phyloP scores from a whole-genome alignment of 2,888 invertebrate species.

The Idaea dimidiata region DNA sequence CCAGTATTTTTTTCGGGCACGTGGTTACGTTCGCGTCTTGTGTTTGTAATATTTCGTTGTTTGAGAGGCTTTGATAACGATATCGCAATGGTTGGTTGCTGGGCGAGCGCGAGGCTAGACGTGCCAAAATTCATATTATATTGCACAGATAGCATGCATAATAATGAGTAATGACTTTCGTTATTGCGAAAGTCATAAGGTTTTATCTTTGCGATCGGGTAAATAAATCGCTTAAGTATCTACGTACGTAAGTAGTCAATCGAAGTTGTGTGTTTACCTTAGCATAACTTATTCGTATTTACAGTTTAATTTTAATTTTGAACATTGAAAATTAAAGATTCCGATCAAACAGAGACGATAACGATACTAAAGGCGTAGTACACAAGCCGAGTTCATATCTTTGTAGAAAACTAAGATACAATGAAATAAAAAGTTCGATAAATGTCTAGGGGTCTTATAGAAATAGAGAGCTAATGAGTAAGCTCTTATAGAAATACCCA shows the following conservation, averaged over 20 bases:
- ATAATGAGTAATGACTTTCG: not conserved
- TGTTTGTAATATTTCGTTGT: conserved; percentile 32
- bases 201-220: not conserved
- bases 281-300: not conserved
- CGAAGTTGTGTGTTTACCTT: not conserved
- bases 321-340: no score
- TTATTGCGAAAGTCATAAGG: not conserved
- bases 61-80: conserved; percentile 19
- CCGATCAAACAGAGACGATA: no score
- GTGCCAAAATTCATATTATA: not conserved
- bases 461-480: no score
- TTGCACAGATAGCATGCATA: not conserved
- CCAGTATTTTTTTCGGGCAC: conserved; percentile 49
- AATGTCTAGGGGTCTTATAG: no score
- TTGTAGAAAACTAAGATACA: no score
- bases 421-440: no score
- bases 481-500: no score
- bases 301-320: not conserved
- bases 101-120: not conserved
- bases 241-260: not conserved
- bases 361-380: no score
- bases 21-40: conserved; percentile 44
- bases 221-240: not conserved
- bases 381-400: no score
- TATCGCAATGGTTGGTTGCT: not conserved